A percentile compares a stretch with the other conserved stretches of the same genome.
These are phyloP conservation scores for Protonibea diacanthus DNA, from an alignment of 2,797 vertebrate genomes.

Conservation along the genomic window DNA sequence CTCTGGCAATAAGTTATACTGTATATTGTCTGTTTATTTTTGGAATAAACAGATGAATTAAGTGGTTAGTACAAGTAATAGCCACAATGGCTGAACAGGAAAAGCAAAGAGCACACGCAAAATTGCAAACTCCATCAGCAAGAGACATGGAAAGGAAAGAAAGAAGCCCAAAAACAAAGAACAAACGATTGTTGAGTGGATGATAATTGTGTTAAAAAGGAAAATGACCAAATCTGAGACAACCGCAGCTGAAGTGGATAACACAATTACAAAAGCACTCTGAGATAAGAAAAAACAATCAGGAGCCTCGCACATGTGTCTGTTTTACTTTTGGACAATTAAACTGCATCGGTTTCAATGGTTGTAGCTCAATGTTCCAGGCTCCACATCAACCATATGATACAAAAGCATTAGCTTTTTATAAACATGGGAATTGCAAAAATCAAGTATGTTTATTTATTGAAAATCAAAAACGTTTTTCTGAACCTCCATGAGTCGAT, in stretches of 20 bases:
- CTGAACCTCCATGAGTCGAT: too few species aligned
- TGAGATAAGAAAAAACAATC: not conserved
- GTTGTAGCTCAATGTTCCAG: not conserved
- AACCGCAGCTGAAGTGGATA: not conserved
- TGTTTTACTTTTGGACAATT: not conserved
- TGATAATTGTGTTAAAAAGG: not conserved
- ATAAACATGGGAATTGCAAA: not conserved
- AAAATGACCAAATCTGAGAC: not conserved
- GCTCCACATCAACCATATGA: not conserved
- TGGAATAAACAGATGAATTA: conserved; percentile 16
- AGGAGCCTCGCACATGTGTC: not conserved
- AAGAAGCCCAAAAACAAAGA: not conserved
- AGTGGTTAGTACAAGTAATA: not conserved
- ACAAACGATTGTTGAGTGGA: not conserved
- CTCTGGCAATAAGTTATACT: not conserved
- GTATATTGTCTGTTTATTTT: conserved; percentile 7
- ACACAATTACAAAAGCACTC: not conserved
- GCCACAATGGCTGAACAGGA: not conserved
- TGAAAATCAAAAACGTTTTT: too few species aligned
- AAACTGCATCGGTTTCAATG: not conserved
- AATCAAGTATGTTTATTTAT: not conserved
- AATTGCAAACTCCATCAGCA: not conserved
- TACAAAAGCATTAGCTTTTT: not conserved
- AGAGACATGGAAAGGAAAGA: not conserved
- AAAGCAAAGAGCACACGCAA: conserved; percentile 1